Base-by-base conservation (phyloP, 1,140 invertebrate species). In the Apocrypta bakeri region DNA sequence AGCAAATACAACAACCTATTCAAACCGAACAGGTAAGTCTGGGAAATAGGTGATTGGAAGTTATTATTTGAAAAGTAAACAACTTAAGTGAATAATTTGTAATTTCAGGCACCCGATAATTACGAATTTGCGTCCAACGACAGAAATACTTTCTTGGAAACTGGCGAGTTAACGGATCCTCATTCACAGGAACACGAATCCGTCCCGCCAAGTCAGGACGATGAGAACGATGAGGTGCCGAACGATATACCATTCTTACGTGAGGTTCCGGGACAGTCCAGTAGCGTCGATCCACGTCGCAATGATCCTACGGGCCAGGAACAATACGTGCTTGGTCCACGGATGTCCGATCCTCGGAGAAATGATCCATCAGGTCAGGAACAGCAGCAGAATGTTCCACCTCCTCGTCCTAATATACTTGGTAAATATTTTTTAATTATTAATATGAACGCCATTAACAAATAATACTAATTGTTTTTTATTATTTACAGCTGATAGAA, bases 61-160 rank as follows among this genome's bases (percentile, higher is more conserved):
- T 21, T 56, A 7, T 56, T 56, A 17, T n/a, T 6, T n/a, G n/a
- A 56, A 56, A 56, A 56, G 48, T 17, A n/a, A 56, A 56, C n/a
- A n/a, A n/a, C 48, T 56, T 56, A 21, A n/a, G 3, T 56, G 17
- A 56, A 21, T 3, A 17, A 7, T 42, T 29, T 29, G 9, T n/a
- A 17, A 24, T 68, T 33, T 3, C 84, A 89, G 85, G 81, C 84
- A 12, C 87, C 89, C 11, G 91, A 92, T 42, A 92, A 91, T 79
- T 92, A 92, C 27, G 91, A 92, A 56, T 92, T 92, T 21, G 91
- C 91, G 4, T 91, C 91, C 9, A 92, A 91, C 21, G 91, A 92
- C 37, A 86, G 91, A 61, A 92, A 92, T 21, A 92, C 91, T 2
- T 92, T 92, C 48, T 79, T 92, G 37, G 91, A 92, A 72, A 92